phyloP scores from a whole-genome alignment of 1,140 invertebrate species.

The Wasmannia auropunctata region DNA sequence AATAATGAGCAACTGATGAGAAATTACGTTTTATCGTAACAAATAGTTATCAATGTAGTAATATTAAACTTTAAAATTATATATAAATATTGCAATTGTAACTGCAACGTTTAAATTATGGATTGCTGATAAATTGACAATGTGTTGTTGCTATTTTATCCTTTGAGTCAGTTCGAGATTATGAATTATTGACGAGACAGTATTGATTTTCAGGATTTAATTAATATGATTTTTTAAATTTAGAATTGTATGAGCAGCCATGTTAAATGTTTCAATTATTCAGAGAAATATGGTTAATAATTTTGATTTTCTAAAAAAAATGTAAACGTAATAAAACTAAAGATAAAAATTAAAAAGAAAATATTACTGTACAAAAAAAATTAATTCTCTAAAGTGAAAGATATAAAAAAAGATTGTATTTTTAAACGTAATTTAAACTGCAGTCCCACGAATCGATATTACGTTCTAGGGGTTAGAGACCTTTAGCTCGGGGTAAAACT shows the following conservation, averaged over 20 bases:
- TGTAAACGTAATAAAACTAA: not conserved
- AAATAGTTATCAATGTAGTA: not conserved
- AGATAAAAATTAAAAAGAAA: not conserved
- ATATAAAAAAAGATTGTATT: not conserved
- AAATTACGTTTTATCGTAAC: not conserved
- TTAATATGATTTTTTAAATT: constrained; percentile 5
- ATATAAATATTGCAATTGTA: not conserved
- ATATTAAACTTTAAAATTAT: not conserved
- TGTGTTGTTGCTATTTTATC: constrained; percentile 12
- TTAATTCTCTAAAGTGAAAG: not conserved
- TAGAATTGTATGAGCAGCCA: not conserved
- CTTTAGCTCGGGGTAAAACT: not conserved
- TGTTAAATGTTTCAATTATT: not conserved
- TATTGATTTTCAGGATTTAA: constrained; percentile 11
- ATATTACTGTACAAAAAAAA: not conserved
- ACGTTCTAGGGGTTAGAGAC: not conserved
- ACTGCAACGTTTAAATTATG: constrained; percentile 2
- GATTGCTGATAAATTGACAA: constrained; percentile 19
- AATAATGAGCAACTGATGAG: not conserved
- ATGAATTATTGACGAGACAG: not conserved
- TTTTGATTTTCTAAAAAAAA: not conserved
- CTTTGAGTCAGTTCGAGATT: not conserved
- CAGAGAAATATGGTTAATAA: not conserved
- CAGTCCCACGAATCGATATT: not conserved
- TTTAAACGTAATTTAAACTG: not conserved